Conservation (phyloP, 2,797 vertebrate genomes). For the Neosilurus mollespiculum region DNA sequence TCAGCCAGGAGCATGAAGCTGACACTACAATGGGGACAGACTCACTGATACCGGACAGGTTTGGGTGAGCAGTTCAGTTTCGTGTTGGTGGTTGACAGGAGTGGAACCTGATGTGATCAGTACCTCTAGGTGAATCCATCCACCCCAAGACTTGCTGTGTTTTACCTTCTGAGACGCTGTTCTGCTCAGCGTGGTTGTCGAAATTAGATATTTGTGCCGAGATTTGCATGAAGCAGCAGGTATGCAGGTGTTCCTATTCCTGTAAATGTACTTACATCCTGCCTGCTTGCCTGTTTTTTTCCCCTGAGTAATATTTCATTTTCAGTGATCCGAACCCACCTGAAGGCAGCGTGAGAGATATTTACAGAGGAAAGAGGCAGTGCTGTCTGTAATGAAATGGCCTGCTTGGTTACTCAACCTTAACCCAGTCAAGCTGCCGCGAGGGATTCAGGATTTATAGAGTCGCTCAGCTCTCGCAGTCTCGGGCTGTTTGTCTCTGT, state of each 20-base stretch:
- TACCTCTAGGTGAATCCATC: background rate
- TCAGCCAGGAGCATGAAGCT: background rate
- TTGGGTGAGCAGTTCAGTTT: background rate
- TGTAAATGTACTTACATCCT: background rate
- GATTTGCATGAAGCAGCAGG: background rate
- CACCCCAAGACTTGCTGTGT: no score
- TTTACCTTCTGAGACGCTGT: background rate
- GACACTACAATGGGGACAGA: background rate
- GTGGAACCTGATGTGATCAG: background rate
- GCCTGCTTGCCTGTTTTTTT: background rate
- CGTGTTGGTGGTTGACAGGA: background rate
- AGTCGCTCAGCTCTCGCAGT: background rate
- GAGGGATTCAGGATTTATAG: background rate
- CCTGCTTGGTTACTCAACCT: background rate
- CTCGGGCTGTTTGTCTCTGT: background rate
- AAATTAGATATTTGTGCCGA: background rate
- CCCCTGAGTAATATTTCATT: conserved; percentile 2
- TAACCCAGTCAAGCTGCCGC: background rate
- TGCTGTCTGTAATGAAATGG: background rate
- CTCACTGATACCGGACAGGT: background rate
- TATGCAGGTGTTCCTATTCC: background rate
- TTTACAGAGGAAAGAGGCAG: background rate
- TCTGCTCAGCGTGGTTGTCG: background rate
- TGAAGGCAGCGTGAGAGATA: background rate
- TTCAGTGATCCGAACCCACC: background rate